A percentile compares a stretch with the other conserved stretches of the same genome.
Evolutionary conservation across 2,888 invertebrate genomes (phyloP).

Genomic region (Agelastica alni): DNA sequence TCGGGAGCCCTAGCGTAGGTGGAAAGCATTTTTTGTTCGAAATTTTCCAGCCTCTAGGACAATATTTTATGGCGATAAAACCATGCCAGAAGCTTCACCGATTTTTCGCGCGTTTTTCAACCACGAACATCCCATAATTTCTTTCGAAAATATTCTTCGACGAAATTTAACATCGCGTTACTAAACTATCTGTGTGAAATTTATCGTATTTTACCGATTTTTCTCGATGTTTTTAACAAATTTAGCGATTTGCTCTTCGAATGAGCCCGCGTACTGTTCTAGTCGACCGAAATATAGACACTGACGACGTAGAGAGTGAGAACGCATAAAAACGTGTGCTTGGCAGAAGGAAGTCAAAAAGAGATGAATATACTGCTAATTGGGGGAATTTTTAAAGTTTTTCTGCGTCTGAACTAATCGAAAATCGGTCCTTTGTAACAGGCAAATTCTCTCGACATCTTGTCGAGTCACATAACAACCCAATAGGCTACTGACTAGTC

Average conservation of each 20-base stretch:
- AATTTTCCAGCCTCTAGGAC: slow-evolving; percentile 30
- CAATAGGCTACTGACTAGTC: too few species aligned
- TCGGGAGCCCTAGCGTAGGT: not conserved
- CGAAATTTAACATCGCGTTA: too few species aligned
- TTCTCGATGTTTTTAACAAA: not conserved
- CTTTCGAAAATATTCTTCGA: not conserved
- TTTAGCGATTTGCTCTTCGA: not conserved
- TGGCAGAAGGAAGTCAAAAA: slow-evolving; percentile 3
- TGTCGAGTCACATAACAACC: too few species aligned
- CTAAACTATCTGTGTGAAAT: too few species aligned
- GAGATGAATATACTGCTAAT: slow-evolving; percentile 2
- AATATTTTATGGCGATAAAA: slow-evolving; percentile 40
- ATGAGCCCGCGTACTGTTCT: not conserved
- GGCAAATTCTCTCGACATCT: too few species aligned
- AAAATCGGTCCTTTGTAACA: too few species aligned
- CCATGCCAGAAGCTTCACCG: slow-evolving; percentile 30
- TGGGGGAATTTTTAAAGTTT: too few species aligned
- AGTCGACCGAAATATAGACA: slow-evolving; percentile 11
- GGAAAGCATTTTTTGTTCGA: not conserved
- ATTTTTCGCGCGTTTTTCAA: not conserved
- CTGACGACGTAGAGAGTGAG: too few species aligned
- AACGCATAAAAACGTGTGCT: too few species aligned
- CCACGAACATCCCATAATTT: slow-evolving; percentile 1
- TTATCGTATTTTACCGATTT: too few species aligned
- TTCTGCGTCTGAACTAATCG: too few species aligned